phyloP scores from a whole-genome alignment of 2,113 vertebrate species.

The Candoia aspera region DNA sequence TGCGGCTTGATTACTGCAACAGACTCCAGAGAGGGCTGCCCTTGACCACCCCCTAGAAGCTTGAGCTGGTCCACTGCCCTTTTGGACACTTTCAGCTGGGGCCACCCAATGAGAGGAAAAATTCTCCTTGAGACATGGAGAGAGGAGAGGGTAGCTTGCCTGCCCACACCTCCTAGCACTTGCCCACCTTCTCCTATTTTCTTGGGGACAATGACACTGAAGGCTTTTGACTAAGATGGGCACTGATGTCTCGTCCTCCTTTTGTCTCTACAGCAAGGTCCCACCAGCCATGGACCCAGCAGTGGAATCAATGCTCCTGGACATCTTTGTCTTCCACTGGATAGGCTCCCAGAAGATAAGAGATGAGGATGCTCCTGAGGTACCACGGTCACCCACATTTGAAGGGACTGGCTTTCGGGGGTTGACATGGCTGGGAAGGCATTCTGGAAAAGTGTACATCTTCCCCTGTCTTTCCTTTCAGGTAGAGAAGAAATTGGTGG shows the following conservation, averaged over 20 bases:
- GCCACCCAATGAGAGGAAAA: neutral
- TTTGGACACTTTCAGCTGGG: neutral
- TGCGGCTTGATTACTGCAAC: neutral
- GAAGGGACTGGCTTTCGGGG: no score
- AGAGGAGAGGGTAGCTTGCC: neutral
- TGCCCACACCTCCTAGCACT: neutral
- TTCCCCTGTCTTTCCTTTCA: no score
- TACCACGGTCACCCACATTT: no score
- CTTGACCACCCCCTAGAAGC: neutral
- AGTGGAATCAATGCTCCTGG: neutral
- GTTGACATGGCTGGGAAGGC: no score
- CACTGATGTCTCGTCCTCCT: neutral
- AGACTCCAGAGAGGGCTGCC: neutral
- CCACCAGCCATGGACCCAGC: neutral
- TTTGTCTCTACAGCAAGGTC: neutral
- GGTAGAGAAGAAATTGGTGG: no score
- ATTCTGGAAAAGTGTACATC: neutral
- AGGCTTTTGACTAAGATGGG: neutral
- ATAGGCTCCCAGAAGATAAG: neutral
- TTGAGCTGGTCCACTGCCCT: neutral
- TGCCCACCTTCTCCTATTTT: neutral
- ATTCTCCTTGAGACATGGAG: neutral
- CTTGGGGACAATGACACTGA: neutral
- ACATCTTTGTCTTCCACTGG: neutral
- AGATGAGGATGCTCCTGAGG: neutral